Evolutionary conservation across 1,140 invertebrate species (phyloP), one percentile per base, ranked within the genome.

Genomic region (Pseudachorutes palmiensis): DNA sequence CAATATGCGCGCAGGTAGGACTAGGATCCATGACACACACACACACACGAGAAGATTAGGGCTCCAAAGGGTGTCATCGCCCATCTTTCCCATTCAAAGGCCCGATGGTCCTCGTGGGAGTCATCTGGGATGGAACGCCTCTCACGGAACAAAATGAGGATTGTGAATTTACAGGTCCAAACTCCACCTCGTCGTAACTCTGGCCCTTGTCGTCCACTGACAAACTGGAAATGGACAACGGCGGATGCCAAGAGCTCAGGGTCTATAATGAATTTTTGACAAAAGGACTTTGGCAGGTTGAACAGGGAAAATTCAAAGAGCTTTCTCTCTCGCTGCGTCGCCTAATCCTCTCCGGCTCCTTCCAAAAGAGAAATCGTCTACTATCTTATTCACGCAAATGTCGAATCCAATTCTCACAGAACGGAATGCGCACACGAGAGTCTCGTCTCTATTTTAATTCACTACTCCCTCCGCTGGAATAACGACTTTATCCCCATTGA

Each of bases 1-100:
- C 51, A 55, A 55, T 55, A 55, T 55, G 51, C 24, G 14, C 51
- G 5, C 51, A 19, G 51, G 14, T 19, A 26, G 24, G 24, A 26
- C n/a, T n/a, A n/a, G n/a, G n/a, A n/a, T n/a, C n/a, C n/a, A n/a
- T n/a, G n/a, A n/a, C n/a, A n/a, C n/a, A n/a, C n/a, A n/a, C n/a
- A n/a, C n/a, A n/a, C n/a, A n/a, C n/a, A n/a, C n/a, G 24, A 55
- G 51, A 19, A 55, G 51, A 55, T 55, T 55, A 55, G 51, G 51
- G 24, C 51, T 55, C 51, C 12, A 55, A 55, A 12, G 51, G 51
- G 51, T 55, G 51, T 55, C 51, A 55, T 24, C 24, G 51, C 14
- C 51, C 24, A 55, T 55, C 36, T 45, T 45, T 19, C 19, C 19
- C 36, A 9, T 45, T 55, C 24, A 9, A 55, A 22, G 3, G 9